Percentiles rank a stretch among this genome's conserved stretches.
These are phyloP conservation scores for Germaria angustata DNA, from an alignment of 2,888 invertebrate genomes.

Conservation along the genomic window DNA sequence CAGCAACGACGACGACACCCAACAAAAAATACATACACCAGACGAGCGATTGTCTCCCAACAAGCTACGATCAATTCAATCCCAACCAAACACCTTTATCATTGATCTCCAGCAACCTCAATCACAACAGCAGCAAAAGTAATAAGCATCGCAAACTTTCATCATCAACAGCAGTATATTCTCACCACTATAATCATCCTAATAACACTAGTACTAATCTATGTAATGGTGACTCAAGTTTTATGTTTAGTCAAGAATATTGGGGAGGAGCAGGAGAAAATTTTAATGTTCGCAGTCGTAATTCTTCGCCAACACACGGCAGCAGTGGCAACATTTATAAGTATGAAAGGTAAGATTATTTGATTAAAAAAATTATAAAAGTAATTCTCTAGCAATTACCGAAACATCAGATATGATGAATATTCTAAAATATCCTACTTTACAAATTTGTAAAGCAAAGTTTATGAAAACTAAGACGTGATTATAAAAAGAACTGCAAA, in stretches of 20 bases:
- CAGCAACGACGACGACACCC: conserved; percentile 47
- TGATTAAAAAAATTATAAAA: too few species aligned
- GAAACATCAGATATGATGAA: too few species aligned
- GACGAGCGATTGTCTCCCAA: conserved; percentile 72
- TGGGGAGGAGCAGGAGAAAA: conserved; percentile 80
- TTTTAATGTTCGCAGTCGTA: conserved; percentile 81
- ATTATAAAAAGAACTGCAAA: too few species aligned
- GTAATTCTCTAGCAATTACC: too few species aligned
- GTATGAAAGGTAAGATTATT: conserved; percentile 72
- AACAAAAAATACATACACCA: conserved; percentile 66
- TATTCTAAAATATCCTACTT: too few species aligned
- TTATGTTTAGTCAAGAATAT: conserved; percentile 75
- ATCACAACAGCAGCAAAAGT: conserved; percentile 70
- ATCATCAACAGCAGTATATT: conserved; percentile 70
- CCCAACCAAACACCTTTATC: conserved; percentile 75
- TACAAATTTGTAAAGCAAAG: too few species aligned
- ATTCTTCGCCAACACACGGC: conserved; percentile 81
- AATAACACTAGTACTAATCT: conserved; percentile 67
- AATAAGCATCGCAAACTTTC: conserved; percentile 72
- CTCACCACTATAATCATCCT: conserved; percentile 68
- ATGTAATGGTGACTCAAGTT: conserved; percentile 69
- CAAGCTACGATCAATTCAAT: conserved; percentile 73
- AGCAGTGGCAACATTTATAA: conserved; percentile 69
- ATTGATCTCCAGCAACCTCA: conserved; percentile 76
- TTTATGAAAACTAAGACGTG: too few species aligned